phyloP scores from a whole-genome alignment of 1,140 invertebrate genomes.

The Macrotrachela quadricornifera region DNA sequence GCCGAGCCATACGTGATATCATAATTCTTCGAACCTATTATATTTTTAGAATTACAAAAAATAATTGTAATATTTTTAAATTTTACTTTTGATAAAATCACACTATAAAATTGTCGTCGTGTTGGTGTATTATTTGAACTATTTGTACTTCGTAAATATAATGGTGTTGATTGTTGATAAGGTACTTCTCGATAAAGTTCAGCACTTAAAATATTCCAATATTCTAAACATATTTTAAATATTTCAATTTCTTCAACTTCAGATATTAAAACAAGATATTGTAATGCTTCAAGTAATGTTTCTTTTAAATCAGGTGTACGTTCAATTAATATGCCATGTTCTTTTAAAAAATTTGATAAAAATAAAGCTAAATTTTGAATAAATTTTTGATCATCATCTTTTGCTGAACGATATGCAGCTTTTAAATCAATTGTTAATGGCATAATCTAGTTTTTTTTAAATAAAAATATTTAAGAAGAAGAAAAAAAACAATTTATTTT shows the following conservation, averaged over 20 bases:
- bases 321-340: slow-evolving; percentile 64
- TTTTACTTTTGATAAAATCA: slow-evolving; percentile 33
- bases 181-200: slow-evolving; percentile 38
- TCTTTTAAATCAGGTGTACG: neutral
- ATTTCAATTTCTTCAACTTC: slow-evolving; percentile 98
- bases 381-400: slow-evolving; percentile 92
- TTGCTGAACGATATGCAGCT: slow-evolving; percentile 68
- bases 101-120: slow-evolving; percentile 1
- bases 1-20: slow-evolving; percentile 98
- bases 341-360: slow-evolving; percentile 83
- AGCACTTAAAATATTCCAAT: slow-evolving; percentile 78
- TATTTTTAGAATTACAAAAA: too few relatives aligned
- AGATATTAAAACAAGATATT: slow-evolving; percentile 84
- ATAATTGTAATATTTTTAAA: too few relatives aligned
- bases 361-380: slow-evolving; percentile 96
- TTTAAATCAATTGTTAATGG: slow-evolving; percentile 21
- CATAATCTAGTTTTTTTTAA: neutral
- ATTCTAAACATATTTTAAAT: slow-evolving; percentile 97
- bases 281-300: slow-evolving; percentile 42
- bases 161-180: slow-evolving; percentile 17
- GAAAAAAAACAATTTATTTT: too few relatives aligned
- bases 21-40: slow-evolving; percentile 54
- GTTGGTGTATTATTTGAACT: neutral
- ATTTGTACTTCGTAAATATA: neutral
- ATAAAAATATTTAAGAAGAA: neutral